Base-by-base conservation (phyloP, 2,888 invertebrate species). In the Patella depressa region DNA sequence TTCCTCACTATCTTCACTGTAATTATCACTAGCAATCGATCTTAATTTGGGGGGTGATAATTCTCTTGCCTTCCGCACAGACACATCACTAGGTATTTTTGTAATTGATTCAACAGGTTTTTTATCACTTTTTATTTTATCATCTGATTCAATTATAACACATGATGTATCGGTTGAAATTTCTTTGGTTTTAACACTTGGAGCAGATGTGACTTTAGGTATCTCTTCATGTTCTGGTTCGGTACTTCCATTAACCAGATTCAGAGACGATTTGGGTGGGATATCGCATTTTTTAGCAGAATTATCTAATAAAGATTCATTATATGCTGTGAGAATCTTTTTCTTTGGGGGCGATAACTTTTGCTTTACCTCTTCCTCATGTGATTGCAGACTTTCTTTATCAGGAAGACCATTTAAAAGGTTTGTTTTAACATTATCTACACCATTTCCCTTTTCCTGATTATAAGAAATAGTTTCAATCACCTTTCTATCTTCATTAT, bases 1-100 rank as follows among this genome's bases (percentile, higher is more conserved):
- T 71, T 71, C 65, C 14, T 54, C 73, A 53, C 72, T 73, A 53
- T 74, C 71, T 19, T 79, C 79, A 57, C 65, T 65, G 19, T 65
- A 24, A 19, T 19, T 65, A 65, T 65, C 65, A 65, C 65, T 65
- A 65, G 65, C 19, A 65, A 24, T 65, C 19, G 9, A 24, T 65
- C 24, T 9, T 12, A 24, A 24, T 9, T 45, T 45, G 45, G 45
- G 45, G 9, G 45, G 45, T 45, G 45, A 45, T 65, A 65, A 65
- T 65, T 24, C 19, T 73, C 15, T 24, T 17, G 55, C n/a, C 14
- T 15, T 19, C 11, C 34, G 29, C 34, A 72, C 72, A n/a, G 53
- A 19, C 45, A n/a, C 72, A 14, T 53, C 34, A 53, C 55, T 55
- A 54, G 15, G 15, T 24, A 55, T n/a, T 9, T 53, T 73, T 12